These are phyloP conservation scores for Diloba caeruleocephala DNA, from an alignment of 2,888 invertebrate genomes.

Conservation along the genomic window DNA sequence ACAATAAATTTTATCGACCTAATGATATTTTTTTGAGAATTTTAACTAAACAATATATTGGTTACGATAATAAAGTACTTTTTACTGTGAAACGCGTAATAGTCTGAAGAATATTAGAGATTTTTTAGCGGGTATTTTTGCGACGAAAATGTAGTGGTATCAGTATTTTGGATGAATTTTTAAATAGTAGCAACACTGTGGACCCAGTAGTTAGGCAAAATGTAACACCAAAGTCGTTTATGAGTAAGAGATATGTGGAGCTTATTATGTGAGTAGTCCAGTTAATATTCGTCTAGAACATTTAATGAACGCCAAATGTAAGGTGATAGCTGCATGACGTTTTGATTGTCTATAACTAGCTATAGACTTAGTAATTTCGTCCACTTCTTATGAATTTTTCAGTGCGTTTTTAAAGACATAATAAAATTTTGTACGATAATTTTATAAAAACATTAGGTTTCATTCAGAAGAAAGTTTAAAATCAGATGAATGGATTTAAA, in stretches of 20 bases:
- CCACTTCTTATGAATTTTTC: slow-evolving; percentile 66
- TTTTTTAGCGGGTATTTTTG: slow-evolving; percentile 84
- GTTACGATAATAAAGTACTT: slow-evolving; percentile 60
- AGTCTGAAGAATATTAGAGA: slow-evolving; percentile 77
- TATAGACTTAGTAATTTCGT: slow-evolving; percentile 80
- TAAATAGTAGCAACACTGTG: slow-evolving; percentile 74
- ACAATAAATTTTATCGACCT: slow-evolving; percentile 77
- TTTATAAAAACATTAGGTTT: slow-evolving; percentile 18
- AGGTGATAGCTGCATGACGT: slow-evolving; percentile 55
- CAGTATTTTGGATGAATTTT: slow-evolving; percentile 86
- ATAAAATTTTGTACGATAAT: slow-evolving; percentile 18
- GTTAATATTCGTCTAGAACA: slow-evolving; percentile 52
- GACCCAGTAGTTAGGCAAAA: slow-evolving; percentile 84
- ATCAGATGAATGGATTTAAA: slow-evolving; percentile 8
- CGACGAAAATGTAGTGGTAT: slow-evolving; percentile 78
- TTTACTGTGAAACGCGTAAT: slow-evolving; percentile 65
- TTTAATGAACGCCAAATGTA: slow-evolving; percentile 46
- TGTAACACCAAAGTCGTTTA: slow-evolving; percentile 84
- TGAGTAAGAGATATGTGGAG: slow-evolving; percentile 76
- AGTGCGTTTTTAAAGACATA: slow-evolving; percentile 31
- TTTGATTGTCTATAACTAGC: slow-evolving; percentile 57
- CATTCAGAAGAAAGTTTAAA: slow-evolving; percentile 2
- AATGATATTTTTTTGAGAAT: slow-evolving; percentile 78
- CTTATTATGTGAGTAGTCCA: slow-evolving; percentile 74
- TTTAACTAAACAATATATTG: slow-evolving; percentile 63